Evolutionary conservation across 2,113 vertebrate species (phyloP).

Genomic region (Cnemophilus loriae): DNA sequence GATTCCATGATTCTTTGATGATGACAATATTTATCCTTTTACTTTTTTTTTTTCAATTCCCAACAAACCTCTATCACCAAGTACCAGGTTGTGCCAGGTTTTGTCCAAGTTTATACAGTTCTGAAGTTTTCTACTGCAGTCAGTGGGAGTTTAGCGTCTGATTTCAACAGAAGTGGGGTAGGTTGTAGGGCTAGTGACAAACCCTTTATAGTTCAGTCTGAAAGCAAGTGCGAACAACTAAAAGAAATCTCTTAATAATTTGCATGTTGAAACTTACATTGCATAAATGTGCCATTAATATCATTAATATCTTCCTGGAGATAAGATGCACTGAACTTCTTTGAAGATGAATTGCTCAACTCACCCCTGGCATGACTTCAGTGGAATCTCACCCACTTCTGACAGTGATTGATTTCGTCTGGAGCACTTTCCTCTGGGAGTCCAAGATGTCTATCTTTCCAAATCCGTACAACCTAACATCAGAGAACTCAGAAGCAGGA

Average conservation of each 20-base stretch:
- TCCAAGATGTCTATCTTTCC: slow-evolving; percentile 51
- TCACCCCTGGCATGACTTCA: slow-evolving; percentile 49
- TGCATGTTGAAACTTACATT: slow-evolving; percentile 13
- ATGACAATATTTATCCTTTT: background rate
- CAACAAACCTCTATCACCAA: background rate
- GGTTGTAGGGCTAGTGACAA: slow-evolving; percentile 13
- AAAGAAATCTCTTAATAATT: slow-evolving; percentile 45
- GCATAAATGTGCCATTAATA: slow-evolving; percentile 6
- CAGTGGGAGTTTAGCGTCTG: background rate
- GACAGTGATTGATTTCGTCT: slow-evolving; percentile 55
- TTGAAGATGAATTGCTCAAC: slow-evolving; percentile 63
- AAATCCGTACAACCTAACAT: slow-evolving; percentile 22
- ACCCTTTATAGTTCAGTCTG: background rate
- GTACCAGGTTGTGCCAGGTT: background rate
- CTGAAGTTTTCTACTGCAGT: background rate
- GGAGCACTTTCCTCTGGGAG: slow-evolving; percentile 44
- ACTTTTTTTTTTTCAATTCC: background rate
- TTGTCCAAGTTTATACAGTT: background rate
- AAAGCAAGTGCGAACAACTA: slow-evolving; percentile 21
- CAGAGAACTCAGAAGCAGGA: slow-evolving; percentile 53
- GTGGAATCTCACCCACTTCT: slow-evolving; percentile 36
- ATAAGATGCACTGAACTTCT: slow-evolving; percentile 41
- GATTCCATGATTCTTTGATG: background rate
- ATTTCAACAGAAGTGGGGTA: slow-evolving; percentile 4
- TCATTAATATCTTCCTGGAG: slow-evolving; percentile 53